phyloP scores from a whole-genome alignment of 1,140 invertebrate genomes.

The Hyposmocoma kahamanoa region DNA sequence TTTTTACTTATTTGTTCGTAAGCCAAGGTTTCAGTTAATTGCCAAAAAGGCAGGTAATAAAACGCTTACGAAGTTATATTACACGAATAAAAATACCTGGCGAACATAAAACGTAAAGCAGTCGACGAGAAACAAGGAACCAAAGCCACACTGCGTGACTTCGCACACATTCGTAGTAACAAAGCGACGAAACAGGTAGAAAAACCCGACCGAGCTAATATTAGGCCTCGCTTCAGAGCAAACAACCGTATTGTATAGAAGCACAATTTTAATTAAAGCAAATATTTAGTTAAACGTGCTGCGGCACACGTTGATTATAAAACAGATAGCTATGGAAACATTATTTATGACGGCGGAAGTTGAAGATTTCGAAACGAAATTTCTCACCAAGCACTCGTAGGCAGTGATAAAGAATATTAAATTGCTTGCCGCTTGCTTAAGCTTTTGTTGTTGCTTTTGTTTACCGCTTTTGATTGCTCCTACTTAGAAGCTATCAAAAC shows the following conservation, averaged over 20 bases:
- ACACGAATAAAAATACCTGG: conserved; percentile 25
- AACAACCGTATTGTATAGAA: conserved; percentile 27
- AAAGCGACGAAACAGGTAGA: conserved; percentile 46
- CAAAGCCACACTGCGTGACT: conserved; percentile 39
- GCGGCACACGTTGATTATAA: conserved; percentile 16
- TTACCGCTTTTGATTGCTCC: too few relatives aligned
- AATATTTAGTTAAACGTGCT: conserved; percentile 22
- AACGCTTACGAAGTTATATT: conserved; percentile 7
- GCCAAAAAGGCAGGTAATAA: background rate
- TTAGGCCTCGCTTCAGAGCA: conserved; percentile 32
- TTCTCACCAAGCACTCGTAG: background rate
- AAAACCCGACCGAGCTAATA: conserved; percentile 40
- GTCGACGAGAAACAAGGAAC: conserved; percentile 23
- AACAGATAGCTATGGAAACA: conserved; percentile 9
- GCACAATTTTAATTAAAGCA: conserved; percentile 41
- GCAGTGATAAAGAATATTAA: background rate
- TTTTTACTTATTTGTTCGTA: too few relatives aligned
- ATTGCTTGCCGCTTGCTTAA: background rate
- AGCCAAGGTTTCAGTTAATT: background rate
- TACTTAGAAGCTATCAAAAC: too few relatives aligned
- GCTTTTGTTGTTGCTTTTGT: background rate
- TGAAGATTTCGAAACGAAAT: too few relatives aligned
- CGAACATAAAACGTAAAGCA: conserved; percentile 33
- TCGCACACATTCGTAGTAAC: conserved; percentile 43
- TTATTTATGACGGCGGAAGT: background rate